Percentiles rank a stretch among this genome's conserved stretches.
These are phyloP conservation scores for Bovichtus diacanthus DNA, from an alignment of 2,797 vertebrate species.

Conservation along the genomic window DNA sequence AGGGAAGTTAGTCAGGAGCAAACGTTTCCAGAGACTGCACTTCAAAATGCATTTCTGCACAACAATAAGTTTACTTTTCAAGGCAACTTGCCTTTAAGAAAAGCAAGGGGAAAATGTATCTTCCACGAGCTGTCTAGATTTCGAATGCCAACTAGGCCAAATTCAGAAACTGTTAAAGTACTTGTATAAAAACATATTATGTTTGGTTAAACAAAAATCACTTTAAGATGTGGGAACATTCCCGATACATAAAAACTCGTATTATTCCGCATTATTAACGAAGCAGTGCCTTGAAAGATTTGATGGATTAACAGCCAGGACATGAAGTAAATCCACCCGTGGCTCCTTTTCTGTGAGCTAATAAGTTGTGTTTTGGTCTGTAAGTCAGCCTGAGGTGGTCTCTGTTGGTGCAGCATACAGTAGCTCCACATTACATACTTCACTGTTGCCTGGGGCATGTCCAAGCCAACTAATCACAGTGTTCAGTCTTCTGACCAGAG, in stretches of 20 bases:
- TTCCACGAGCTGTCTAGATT: too few species aligned
- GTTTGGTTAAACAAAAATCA: not conserved
- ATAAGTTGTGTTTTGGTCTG: not conserved
- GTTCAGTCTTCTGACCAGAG: not conserved
- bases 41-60: too few species aligned
- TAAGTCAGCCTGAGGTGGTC: constrained; percentile 3
- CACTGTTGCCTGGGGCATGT: not conserved
- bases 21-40: not conserved
- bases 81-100: not conserved
- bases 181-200: too few species aligned
- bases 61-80: not conserved
- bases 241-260: not conserved
- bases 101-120: too few species aligned
- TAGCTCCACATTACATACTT: not conserved
- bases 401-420: not conserved
- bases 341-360: not conserved
- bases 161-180: too few species aligned
- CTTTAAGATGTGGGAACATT: not conserved
- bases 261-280: too few species aligned
- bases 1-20: too few species aligned
- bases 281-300: not conserved
- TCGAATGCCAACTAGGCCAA: too few species aligned
- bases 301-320: not conserved
- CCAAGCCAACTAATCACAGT: not conserved
- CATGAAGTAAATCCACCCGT: not conserved